Conservation (phyloP, 2,888 invertebrate genomes). For the Mystacides longicornis region DNA sequence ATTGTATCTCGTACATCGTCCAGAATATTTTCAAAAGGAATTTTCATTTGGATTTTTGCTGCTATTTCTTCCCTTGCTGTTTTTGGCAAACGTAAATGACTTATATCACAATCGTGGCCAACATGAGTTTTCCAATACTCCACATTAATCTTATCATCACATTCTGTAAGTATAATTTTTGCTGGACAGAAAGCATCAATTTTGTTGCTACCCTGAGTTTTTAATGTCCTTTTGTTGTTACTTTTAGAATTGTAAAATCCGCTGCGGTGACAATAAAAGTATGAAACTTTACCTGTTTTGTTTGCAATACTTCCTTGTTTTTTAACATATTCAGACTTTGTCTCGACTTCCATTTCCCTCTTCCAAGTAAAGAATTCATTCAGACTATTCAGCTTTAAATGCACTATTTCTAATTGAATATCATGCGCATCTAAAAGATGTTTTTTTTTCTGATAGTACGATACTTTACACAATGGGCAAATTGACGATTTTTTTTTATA, state of each 20-base stretch:
- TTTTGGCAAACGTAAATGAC: neutral
- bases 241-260: neutral
- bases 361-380: neutral
- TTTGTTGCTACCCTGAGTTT: neutral
- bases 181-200: slow-evolving; percentile 2
- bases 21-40: no score
- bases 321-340: neutral
- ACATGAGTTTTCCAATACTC: neutral
- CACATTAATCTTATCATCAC: neutral
- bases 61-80: neutral
- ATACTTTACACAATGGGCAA: neutral
- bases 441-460: neutral
- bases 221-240: slow-evolving; percentile 1
- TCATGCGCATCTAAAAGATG: neutral
- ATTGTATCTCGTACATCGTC: no score
- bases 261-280: neutral
- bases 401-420: neutral
- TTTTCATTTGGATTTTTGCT: neutral
- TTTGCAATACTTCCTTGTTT: neutral
- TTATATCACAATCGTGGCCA: neutral
- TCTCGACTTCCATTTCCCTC: neutral
- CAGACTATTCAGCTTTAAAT: neutral
- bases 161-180: neutral
- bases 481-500: neutral
- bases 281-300: neutral